Conservation (phyloP, 2,888 invertebrate species). For the Tetropium fuscum region DNA sequence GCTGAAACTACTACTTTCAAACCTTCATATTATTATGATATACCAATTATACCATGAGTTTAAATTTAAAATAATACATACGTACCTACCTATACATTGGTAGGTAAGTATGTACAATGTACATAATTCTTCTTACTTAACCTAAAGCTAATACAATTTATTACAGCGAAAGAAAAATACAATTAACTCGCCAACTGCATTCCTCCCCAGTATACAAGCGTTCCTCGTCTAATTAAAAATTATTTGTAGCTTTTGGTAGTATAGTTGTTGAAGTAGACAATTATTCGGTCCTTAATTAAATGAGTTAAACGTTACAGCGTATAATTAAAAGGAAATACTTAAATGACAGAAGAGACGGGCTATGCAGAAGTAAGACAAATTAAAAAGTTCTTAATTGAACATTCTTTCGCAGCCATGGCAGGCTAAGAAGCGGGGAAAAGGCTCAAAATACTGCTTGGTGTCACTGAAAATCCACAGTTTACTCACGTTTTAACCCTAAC, state of each 20-base stretch:
- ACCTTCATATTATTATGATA: too few relatives aligned
- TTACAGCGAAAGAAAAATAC: too few relatives aligned
- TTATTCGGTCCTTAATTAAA: conserved; percentile 47
- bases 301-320: conserved; percentile 48
- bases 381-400: conserved; percentile 58
- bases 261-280: conserved; percentile 26
- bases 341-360: conserved; percentile 46
- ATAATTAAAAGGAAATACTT: conserved; percentile 52
- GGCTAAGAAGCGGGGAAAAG: conserved; percentile 41
- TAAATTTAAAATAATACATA: too few relatives aligned
- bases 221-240: conserved; percentile 39
- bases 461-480: conserved; percentile 53
- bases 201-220: conserved; percentile 9
- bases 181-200: too few relatives aligned
- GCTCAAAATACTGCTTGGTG: conserved; percentile 49
- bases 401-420: conserved; percentile 50
- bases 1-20: too few relatives aligned
- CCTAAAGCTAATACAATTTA: too few relatives aligned
- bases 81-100: too few relatives aligned
- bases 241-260: conserved; percentile 35
- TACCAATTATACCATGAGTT: too few relatives aligned
- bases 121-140: too few relatives aligned
- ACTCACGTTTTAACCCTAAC: conserved; percentile 44
- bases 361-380: conserved; percentile 53
- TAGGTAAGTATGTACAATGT: too few relatives aligned